Conservation (phyloP, 2,888 invertebrate species). For the Agapostemon virescens region DNA sequence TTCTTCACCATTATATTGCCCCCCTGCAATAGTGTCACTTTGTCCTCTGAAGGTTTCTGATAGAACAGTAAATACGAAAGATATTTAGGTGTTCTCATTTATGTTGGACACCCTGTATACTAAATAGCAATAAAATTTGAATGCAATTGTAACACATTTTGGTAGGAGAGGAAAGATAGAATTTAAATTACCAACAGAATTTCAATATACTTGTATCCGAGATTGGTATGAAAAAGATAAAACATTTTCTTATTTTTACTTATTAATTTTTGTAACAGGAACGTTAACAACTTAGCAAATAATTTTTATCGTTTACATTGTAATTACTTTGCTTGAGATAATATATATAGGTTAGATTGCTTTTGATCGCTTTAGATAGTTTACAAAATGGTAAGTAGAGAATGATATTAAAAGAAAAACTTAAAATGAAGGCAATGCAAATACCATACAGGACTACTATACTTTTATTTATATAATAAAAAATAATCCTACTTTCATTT, state of each 20-base stretch:
- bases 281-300: not conserved
- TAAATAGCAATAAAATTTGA: not conserved
- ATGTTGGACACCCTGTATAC: too few relatives aligned
- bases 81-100: too few relatives aligned
- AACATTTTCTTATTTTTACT: not conserved
- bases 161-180: not conserved
- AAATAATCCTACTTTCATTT: not conserved
- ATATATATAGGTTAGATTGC: not conserved
- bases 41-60: too few relatives aligned
- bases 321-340: not conserved
- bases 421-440: not conserved
- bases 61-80: too few relatives aligned
- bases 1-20: too few relatives aligned
- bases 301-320: not conserved
- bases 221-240: not conserved
- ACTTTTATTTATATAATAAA: not conserved
- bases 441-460: not conserved
- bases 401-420: not conserved
- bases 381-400: not conserved
- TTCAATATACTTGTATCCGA: not conserved
- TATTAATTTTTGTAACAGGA: not conserved
- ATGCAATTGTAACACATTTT: not conserved
- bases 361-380: not conserved
- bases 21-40: too few relatives aligned
- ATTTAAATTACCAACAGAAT: not conserved